Conservation (phyloP, 1,140 invertebrate species). For the Ericerus pela region DNA sequence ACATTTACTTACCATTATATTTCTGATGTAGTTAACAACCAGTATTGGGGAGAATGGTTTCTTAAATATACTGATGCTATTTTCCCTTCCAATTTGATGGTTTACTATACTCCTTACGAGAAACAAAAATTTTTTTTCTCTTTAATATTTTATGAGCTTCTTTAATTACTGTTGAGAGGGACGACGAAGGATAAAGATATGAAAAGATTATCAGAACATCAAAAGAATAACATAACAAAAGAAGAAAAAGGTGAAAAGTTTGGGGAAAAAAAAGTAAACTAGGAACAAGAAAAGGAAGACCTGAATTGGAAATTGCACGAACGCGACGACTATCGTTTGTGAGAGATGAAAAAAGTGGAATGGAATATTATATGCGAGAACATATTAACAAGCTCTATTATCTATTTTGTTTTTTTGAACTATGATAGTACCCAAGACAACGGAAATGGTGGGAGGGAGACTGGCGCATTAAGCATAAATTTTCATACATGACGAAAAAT, state of each 20-base stretch:
- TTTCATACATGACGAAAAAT: too few relatives aligned
- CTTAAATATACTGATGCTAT: conserved; percentile 66
- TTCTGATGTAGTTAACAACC: conserved; percentile 63
- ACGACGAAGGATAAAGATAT: too few relatives aligned
- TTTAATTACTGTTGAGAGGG: conserved; percentile 1
- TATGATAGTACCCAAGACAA: too few relatives aligned
- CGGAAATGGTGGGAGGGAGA: too few relatives aligned
- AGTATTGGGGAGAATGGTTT: conserved; percentile 67
- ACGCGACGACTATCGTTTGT: background rate
- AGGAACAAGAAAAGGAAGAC: too few relatives aligned
- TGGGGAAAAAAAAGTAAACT: background rate
- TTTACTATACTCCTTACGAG: background rate
- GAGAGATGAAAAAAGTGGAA: conserved; percentile 2
- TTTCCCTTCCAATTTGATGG: conserved; percentile 41
- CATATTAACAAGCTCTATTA: conserved; percentile 7
- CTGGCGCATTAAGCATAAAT: too few relatives aligned
- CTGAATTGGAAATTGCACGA: background rate
- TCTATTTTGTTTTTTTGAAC: conserved; percentile 12
- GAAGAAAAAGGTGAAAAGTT: too few relatives aligned
- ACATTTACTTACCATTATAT: conserved; percentile 65
- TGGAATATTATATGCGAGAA: conserved; percentile 1
- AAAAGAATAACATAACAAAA: too few relatives aligned
- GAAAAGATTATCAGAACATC: too few relatives aligned
- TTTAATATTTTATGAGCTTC: too few relatives aligned
- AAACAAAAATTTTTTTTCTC: too few relatives aligned